Conservation (phyloP, 1,140 invertebrate genomes). For the Achatina immaculata region DNA sequence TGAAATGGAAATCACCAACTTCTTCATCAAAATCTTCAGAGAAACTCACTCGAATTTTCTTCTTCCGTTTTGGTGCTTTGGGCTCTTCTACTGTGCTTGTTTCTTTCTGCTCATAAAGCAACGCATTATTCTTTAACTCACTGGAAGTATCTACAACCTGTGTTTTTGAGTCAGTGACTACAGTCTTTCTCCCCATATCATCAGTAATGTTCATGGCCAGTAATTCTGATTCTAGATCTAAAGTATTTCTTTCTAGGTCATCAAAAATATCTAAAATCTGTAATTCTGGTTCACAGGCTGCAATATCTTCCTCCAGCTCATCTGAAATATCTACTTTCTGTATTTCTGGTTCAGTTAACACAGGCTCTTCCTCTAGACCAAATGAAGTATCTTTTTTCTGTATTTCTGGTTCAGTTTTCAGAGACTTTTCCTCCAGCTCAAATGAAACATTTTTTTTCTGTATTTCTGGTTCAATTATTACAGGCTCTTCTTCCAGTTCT, state of each 20-base stretch:
- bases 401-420: not conserved
- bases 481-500: no score
- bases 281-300: no score
- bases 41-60: slow-evolving; percentile 34
- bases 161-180: no score
- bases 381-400: not conserved
- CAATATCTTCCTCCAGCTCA: no score
- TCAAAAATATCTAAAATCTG: no score
- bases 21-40: slow-evolving; percentile 37
- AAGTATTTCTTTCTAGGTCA: no score
- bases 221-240: no score
- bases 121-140: not conserved
- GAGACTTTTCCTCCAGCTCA: no score
- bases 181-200: no score
- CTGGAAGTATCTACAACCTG: not conserved
- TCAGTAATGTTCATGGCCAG: no score
- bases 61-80: slow-evolving; percentile 22
- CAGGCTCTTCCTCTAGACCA: not conserved
- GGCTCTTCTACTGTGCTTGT: not conserved
- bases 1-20: slow-evolving; percentile 8
- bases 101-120: not conserved
- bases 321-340: not conserved
- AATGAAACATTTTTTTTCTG: not conserved
- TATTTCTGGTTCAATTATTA: not conserved
- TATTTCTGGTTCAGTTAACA: no score